These are phyloP conservation scores for Ptilonorhynchus violaceus DNA, from an alignment of 2,113 vertebrate species.

Conservation along the genomic window DNA sequence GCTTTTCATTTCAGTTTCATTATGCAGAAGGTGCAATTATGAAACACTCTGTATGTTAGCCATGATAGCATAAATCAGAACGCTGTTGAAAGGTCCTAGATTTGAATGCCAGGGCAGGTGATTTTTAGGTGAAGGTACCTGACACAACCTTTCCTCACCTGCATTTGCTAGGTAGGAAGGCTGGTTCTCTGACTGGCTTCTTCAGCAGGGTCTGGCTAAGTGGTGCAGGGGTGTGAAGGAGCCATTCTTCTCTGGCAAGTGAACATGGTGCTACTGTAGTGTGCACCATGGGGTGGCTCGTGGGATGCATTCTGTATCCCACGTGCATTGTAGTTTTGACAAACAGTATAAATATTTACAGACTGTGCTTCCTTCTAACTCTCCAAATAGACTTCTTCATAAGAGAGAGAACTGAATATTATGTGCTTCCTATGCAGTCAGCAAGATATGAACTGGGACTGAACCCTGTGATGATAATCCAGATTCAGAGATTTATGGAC, in stretches of 20 bases:
- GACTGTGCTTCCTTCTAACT: not conserved
- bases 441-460: not conserved
- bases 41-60: not conserved
- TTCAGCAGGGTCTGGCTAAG: not conserved
- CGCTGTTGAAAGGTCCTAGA: not conserved
- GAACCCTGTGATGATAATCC: not conserved
- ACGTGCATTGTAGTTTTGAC: not conserved
- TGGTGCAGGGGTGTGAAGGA: not conserved
- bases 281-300: not conserved
- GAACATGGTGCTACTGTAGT: not conserved
- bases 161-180: not conserved
- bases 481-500: not conserved
- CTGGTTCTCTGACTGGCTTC: not conserved
- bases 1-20: not conserved
- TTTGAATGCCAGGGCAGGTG: not conserved
- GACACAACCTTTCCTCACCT: not conserved
- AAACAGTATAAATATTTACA: not conserved
- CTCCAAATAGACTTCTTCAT: not conserved
- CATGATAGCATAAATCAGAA: not conserved
- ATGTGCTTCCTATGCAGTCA: not conserved
- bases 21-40: not conserved
- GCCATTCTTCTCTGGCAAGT: not conserved
- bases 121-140: not conserved
- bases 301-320: not conserved
- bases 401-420: not conserved